phyloP scores from a whole-genome alignment of 1,140 invertebrate genomes.

The Heliconius melpomene region DNA sequence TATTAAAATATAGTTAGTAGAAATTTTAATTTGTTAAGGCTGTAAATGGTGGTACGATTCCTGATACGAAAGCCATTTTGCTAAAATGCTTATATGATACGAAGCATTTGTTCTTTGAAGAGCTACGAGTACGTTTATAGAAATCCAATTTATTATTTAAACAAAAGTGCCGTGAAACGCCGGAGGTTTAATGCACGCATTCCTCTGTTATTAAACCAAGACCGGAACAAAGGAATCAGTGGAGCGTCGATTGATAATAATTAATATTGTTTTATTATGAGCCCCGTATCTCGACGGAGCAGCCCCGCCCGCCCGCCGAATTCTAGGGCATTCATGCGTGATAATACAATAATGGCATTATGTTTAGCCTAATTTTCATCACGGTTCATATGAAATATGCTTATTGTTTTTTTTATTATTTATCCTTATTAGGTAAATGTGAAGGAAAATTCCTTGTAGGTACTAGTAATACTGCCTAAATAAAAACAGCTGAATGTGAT shows the following conservation, averaged over 20 bases:
- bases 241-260: slow-evolving; percentile 75
- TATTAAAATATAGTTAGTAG: neutral
- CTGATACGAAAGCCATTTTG: slow-evolving; percentile 45
- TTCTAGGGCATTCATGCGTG: slow-evolving; percentile 62
- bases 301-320: slow-evolving; percentile 53
- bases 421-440: too few species aligned
- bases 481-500: too few species aligned
- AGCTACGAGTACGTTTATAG: slow-evolving; percentile 51
- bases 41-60: slow-evolving; percentile 21
- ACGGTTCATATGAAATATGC: slow-evolving; percentile 38
- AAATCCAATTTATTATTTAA: slow-evolving; percentile 77
- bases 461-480: too few species aligned
- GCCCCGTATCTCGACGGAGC: slow-evolving; percentile 65
- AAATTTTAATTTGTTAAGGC: too few species aligned
- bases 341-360: slow-evolving; percentile 67
- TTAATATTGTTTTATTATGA: slow-evolving; percentile 80
- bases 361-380: slow-evolving; percentile 61
- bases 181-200: slow-evolving; percentile 70
- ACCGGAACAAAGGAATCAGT: slow-evolving; percentile 68
- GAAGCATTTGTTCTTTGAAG: slow-evolving; percentile 54
- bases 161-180: slow-evolving; percentile 71
- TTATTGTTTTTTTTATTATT: slow-evolving; percentile 20
- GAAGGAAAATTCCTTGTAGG: too few species aligned
- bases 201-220: slow-evolving; percentile 69
- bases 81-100: slow-evolving; percentile 50